phyloP scores from a whole-genome alignment of 2,888 invertebrate species.

The Diadromus collaris region DNA sequence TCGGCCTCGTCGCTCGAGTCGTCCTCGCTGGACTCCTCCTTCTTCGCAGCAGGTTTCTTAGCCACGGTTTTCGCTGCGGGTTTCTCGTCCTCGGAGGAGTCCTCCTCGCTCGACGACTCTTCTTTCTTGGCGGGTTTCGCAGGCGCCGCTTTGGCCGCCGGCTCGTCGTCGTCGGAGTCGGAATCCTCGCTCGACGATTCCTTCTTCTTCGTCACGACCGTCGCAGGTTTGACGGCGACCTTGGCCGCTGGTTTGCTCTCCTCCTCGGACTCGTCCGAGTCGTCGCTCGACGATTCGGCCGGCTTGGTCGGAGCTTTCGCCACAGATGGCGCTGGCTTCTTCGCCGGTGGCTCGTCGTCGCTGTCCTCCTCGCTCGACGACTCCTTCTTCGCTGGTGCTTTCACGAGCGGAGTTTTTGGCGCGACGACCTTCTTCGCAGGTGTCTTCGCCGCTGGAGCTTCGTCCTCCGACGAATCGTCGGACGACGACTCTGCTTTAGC shows the following conservation, averaged over 20 bases:
- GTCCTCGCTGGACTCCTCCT: constrained; percentile 68
- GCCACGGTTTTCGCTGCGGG: constrained; percentile 50
- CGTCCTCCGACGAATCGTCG: constrained; percentile 73
- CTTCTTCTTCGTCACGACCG: constrained; percentile 52
- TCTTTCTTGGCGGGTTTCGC: constrained; percentile 65
- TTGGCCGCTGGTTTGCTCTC: constrained; percentile 71
- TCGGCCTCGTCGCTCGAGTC: constrained; percentile 65
- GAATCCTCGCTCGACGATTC: constrained; percentile 75
- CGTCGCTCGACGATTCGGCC: constrained; percentile 67
- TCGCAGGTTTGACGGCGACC: constrained; percentile 41
- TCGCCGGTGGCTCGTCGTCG: constrained; percentile 54
- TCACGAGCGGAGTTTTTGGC: constrained; percentile 57
- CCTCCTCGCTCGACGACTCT: constrained; percentile 69
- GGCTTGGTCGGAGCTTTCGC: constrained; percentile 61
- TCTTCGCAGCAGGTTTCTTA: constrained; percentile 58
- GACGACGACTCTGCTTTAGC: constrained; percentile 71
- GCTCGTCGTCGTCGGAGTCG: constrained; percentile 73
- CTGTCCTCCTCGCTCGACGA: constrained; percentile 68
- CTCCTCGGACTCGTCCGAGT: constrained; percentile 78
- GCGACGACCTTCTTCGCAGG: constrained; percentile 59
- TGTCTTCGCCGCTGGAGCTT: constrained; percentile 61
- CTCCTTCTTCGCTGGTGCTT: constrained; percentile 66
- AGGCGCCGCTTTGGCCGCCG: constrained; percentile 61
- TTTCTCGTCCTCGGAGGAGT: constrained; percentile 74
- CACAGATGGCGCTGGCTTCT: constrained; percentile 56